Evolutionary conservation across 2,888 invertebrate species (phyloP), one percentile per base, ranked within the genome.

Genomic region (Apantesis nais): DNA sequence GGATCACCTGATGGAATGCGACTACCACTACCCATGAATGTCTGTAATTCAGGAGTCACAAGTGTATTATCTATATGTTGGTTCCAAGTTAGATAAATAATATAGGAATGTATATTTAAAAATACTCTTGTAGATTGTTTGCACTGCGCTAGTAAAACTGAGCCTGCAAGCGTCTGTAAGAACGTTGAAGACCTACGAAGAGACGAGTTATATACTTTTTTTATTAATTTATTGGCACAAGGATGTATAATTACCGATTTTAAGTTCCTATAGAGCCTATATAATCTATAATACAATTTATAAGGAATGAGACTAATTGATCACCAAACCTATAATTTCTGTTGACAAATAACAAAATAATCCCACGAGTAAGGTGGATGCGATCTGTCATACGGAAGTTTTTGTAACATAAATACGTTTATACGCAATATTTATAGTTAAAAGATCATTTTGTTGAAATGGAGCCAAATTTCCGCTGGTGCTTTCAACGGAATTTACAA

Each of bases 391-490:
- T 85, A 85, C 76, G 75, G 81, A 78, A 84, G 86, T 88, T 87
- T 88, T 89, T 89, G 89, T 90, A 89, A 86, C 87, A 83, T 83
- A 86, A 86, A 88, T 85, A 89, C 85, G 85, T 78, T 89, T 86
- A 88, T 86, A 81, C 86, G 86, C 91, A 85, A 85, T 89, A 94
- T 94, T 93, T 93, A 93, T 93, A 94, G 91, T 92, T 88, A 90
- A 92, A 92, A 92, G 90, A 93, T 94, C 89, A 94, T 94, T 94
- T 83, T 90, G 93, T 94, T 95, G 95, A 94, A 95, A 92, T 92
- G 91, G 93, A 94, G 95, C 95, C 95, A 95, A 95, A 94, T 94
- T 91, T 94, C 95, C 95, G 92, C 88, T 79, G 88, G 86, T 85
- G 92, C 91, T 94, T 94, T 93, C 93, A 93, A 89, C 94, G 88